Evolutionary conservation across 1,140 invertebrate species (phyloP).

Genomic region (Schlechtendalia chinensis): DNA sequence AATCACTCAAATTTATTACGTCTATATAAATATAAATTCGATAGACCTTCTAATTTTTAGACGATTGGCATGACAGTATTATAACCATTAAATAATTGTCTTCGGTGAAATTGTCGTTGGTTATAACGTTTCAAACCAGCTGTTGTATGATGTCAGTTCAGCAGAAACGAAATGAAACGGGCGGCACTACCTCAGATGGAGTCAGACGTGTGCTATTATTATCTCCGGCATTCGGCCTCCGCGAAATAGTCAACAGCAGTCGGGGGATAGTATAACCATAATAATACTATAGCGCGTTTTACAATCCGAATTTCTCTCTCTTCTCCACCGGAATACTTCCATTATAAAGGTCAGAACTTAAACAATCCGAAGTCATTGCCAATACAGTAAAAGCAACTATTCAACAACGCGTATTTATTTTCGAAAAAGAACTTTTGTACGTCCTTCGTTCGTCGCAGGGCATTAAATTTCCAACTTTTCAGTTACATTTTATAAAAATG

Average conservation of each 20-base stretch:
- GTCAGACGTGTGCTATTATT: slow-evolving; percentile 48
- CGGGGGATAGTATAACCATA: slow-evolving; percentile 34
- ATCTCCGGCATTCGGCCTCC: slow-evolving; percentile 36
- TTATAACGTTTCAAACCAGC: slow-evolving; percentile 32
- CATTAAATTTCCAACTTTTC: neutral
- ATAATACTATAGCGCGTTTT: slow-evolving; percentile 27
- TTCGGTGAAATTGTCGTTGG: neutral
- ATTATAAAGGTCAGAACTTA: slow-evolving; percentile 40
- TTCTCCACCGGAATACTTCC: slow-evolving; percentile 35
- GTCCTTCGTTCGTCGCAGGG: neutral
- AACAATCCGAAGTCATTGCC: slow-evolving; percentile 24
- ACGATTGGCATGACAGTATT: no score
- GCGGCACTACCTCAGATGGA: slow-evolving; percentile 46
- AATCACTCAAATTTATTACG: no score
- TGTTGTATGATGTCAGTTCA: slow-evolving; percentile 16
- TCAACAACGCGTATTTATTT: neutral
- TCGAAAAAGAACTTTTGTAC: neutral
- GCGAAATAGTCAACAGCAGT: slow-evolving; percentile 38
- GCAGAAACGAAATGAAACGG: slow-evolving; percentile 24
- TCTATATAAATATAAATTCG: no score
- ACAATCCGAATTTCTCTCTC: slow-evolving; percentile 40
- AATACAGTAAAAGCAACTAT: slow-evolving; percentile 3
- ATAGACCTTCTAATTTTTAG: no score
- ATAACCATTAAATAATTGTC: no score
- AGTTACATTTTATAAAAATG: neutral